Percentiles rank a stretch among this genome's conserved stretches.
Conservation (phyloP, 2,888 invertebrate species). For the Coelinius sp. region DNA sequence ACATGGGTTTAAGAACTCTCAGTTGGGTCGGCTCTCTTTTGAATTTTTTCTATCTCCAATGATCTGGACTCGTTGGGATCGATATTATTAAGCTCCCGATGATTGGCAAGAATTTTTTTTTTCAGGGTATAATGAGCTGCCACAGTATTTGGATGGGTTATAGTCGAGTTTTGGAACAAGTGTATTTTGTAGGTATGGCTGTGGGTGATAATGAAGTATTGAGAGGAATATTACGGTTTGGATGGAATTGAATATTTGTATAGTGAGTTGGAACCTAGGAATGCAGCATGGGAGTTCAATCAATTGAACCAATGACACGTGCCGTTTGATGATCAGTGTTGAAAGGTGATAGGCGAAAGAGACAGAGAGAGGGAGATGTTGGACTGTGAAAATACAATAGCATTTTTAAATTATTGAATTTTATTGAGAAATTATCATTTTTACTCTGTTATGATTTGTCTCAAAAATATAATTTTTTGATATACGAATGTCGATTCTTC, state of each 20-base stretch:
- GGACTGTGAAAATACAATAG: too few relatives aligned
- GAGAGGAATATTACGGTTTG: neutral
- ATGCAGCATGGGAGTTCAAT: neutral
- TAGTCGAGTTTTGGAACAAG: neutral
- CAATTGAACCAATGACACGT: neutral
- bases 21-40: slow-evolving; percentile 26
- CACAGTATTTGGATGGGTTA: neutral
- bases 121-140: slow-evolving; percentile 4
- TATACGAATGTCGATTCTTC: too few relatives aligned
- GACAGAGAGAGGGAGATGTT: too few relatives aligned
- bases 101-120: slow-evolving; percentile 25
- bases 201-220: neutral
- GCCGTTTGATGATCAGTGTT: too few relatives aligned
- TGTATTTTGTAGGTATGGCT: neutral
- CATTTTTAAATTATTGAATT: too few relatives aligned
- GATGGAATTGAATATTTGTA: neutral
- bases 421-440: too few relatives aligned
- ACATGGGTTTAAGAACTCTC: slow-evolving; percentile 21
- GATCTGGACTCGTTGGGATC: slow-evolving; percentile 10
- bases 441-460: too few relatives aligned
- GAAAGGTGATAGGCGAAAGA: too few relatives aligned
- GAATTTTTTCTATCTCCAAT: slow-evolving; percentile 24
- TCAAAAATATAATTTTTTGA: too few relatives aligned
- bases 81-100: slow-evolving; percentile 31
- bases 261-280: neutral